Percentiles rank a stretch among this genome's conserved stretches.
phyloP scores from a whole-genome alignment of 2,113 vertebrate species.

The Tenrec ecaudatus region DNA sequence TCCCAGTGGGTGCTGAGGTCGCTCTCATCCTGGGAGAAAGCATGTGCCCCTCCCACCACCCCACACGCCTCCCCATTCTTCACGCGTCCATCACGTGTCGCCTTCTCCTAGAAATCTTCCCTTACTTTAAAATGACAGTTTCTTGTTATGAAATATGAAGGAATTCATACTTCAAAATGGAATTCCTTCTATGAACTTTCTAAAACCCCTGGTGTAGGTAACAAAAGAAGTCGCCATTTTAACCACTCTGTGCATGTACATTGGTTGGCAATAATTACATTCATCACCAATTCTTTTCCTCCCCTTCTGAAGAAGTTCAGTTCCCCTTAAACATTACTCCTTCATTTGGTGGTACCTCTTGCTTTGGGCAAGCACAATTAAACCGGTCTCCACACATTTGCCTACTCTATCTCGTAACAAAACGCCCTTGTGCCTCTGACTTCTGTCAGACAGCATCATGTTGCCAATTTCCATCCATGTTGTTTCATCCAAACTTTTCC shows the following conservation, averaged over 20 bases:
- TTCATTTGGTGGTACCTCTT: neutral
- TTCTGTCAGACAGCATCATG: neutral
- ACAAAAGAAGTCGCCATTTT: neutral
- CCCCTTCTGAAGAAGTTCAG: neutral
- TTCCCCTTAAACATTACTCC: neutral
- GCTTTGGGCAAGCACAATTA: neutral
- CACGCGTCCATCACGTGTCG: neutral
- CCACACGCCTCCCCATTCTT: neutral
- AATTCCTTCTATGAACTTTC: too few relatives aligned
- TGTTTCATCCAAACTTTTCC: neutral
- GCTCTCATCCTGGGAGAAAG: accelerated
- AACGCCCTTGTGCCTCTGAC: neutral
- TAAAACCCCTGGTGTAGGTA: neutral
- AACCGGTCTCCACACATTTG: neutral
- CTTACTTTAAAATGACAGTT: neutral
- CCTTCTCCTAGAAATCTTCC: neutral
- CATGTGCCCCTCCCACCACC: accelerated
- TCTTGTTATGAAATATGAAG: neutral
- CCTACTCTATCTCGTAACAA: neutral
- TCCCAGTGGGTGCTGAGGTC: neutral
- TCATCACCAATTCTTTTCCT: neutral
- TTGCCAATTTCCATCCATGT: neutral
- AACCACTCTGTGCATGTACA: neutral
- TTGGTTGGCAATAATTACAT: neutral
- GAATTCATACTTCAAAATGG: too few relatives aligned